These are phyloP conservation scores for Aphyosemion australe DNA, from an alignment of 2,113 vertebrate species.

Conservation along the genomic window DNA sequence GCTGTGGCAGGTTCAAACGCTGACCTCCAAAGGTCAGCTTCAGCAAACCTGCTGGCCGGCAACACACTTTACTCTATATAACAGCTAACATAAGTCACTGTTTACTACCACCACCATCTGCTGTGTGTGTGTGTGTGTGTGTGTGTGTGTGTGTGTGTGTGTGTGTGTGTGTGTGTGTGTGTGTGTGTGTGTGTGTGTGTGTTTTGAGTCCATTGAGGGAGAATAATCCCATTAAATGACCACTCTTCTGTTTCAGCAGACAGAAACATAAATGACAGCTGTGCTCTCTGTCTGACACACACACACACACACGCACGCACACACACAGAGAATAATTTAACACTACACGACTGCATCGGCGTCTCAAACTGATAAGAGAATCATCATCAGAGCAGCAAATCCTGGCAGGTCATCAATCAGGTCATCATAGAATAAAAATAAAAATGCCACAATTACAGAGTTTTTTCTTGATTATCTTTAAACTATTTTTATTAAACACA, in stretches of 20 bases:
- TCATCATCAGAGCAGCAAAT: no score
- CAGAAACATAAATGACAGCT: constrained; percentile 61
- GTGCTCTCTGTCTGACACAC: constrained; percentile 15
- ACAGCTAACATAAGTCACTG: constrained; percentile 60
- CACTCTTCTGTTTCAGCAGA: constrained; percentile 57
- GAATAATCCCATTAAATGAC: constrained; percentile 77
- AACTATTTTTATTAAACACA: no score
- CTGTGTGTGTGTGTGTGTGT: constrained; percentile 26
- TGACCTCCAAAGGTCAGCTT: constrained; percentile 52
- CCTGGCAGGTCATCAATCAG: no score
- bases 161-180: constrained; percentile 13
- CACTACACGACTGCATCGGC: not conserved
- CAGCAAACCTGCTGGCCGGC: constrained; percentile 44
- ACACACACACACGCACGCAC: not conserved
- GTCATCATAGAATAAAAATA: no score
- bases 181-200: constrained; percentile 22
- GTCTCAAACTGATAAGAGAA: no score
- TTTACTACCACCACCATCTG: constrained; percentile 73
- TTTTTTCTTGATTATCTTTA: no score
- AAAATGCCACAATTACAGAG: no score
- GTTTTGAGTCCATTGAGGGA: constrained; percentile 61
- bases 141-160: constrained; percentile 22
- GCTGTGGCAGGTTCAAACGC: constrained; percentile 22
- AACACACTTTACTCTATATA: constrained; percentile 58
- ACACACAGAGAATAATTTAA: not conserved